These are phyloP conservation scores for Delphinapterus leucas DNA, from an alignment of 2,113 vertebrate genomes.

Conservation along the genomic window DNA sequence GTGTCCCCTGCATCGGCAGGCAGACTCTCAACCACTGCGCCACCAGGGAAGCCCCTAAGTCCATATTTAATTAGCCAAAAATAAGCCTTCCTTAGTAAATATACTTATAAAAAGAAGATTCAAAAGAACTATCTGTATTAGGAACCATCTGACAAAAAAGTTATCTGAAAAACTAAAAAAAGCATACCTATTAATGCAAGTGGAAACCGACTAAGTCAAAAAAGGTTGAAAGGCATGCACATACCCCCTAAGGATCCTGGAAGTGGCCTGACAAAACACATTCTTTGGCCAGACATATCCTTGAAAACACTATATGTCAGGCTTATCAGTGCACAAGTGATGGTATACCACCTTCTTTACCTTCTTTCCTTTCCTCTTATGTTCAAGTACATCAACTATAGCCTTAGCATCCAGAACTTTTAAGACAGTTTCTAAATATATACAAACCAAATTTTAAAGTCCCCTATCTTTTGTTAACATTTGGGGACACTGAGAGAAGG, in stretches of 20 bases:
- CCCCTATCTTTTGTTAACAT: neutral
- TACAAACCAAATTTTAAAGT: neutral
- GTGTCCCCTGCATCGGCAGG: no score
- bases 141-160: neutral
- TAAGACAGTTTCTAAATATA: conserved; percentile 16
- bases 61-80: neutral
- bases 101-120: neutral
- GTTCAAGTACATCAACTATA: neutral
- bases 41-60: neutral
- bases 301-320: neutral
- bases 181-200: neutral
- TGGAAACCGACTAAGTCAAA: neutral
- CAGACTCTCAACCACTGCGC: no score
- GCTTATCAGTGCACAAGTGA: neutral
- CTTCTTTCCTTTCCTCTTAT: neutral
- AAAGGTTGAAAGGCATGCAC: neutral
- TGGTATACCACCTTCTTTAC: neutral
- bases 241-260: neutral
- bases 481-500: neutral
- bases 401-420: neutral
- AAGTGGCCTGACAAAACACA: neutral
- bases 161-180: neutral
- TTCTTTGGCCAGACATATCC: neutral
- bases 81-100: neutral
- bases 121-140: neutral